Base-by-base conservation (phyloP, 64 coral and sea anemone species). In the Actinia equina region DNA sequence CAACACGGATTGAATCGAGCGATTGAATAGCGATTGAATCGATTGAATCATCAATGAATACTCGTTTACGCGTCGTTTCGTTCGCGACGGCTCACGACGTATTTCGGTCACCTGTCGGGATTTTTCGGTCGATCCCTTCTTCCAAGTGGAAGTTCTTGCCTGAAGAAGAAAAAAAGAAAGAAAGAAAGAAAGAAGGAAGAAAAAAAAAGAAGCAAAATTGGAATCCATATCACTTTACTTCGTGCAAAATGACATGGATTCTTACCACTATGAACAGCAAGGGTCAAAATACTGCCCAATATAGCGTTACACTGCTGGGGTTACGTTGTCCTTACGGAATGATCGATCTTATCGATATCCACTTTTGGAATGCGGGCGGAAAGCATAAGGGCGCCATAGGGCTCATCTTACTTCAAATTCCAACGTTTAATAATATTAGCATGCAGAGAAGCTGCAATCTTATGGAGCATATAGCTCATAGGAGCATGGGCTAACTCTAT, bases 101-200 rank as follows among this genome's bases (percentile, higher is more conserved):
- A 52, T 49, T 49, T 81, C 78, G 78, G 78, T 81, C 17, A 18
- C 78, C 78, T 49, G 44, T 81, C 78, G 78, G 78, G 13, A 17
- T 52, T 81, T 81, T 49, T 81, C 78, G 78, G 69, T 74, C n/a
- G 26, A 25, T 74, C 25, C 27, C 46, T 49, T 49, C 46, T 49
- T 2, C 46, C 7, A 37, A 4, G 46, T 49, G 46, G 3, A 0
- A 49, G 7, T 63, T 54, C 52, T 54, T 12, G 52, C 52, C 30
- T 4, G 7, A 49, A 49, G 46, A 49, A 8, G 0, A 2, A 49
- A 49, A 49, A 0, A 49, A 49, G 46, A 49, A 49, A 49, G 46
- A 8, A 49, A 49, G 7, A 2, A 49, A 49, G 46, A 49, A 49
- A 49, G 2, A 49, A 49, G 3, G 2, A 49, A 49, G 2, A 49